Evolutionary conservation across 2,797 vertebrate species (phyloP).

Genomic region (Sebastes wilsoni): DNA sequence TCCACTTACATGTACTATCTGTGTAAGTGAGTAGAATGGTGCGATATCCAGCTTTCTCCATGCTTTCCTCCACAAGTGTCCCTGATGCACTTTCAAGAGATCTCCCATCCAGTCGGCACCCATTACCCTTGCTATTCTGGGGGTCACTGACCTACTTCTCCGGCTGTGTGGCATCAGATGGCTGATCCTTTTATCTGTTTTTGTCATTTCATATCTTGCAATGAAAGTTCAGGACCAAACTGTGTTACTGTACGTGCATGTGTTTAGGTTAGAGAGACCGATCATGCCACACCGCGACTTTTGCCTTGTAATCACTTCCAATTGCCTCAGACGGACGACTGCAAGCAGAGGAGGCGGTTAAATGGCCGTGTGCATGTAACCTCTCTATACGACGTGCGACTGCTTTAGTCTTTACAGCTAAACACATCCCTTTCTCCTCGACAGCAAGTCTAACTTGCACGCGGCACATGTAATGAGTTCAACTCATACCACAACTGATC

Average conservation of each 20-base stretch:
- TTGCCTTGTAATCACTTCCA: constrained; percentile 46
- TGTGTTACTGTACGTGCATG: neutral
- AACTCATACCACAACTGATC: constrained; percentile 20
- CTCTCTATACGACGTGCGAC: constrained; percentile 16
- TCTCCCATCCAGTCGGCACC: constrained; percentile 36
- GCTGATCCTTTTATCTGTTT: constrained; percentile 22
- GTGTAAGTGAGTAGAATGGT: neutral
- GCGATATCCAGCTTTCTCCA: neutral
- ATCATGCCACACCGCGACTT: constrained; percentile 6
- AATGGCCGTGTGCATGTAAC: constrained; percentile 27
- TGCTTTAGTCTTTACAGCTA: constrained; percentile 20
- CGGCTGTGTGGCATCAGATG: neutral
- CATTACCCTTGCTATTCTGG: constrained; percentile 50
- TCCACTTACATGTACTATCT: neutral
- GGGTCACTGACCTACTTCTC: neutral
- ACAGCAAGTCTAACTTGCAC: constrained; percentile 14
- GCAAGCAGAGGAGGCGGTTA: constrained; percentile 23
- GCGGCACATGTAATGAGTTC: constrained; percentile 30
- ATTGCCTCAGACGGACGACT: constrained; percentile 17
- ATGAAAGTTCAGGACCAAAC: neutral
- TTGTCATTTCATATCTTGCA: constrained; percentile 5
- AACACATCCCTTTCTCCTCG: constrained; percentile 33
- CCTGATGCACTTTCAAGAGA: neutral
- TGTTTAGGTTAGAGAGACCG: constrained; percentile 11
- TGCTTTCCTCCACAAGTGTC: neutral